These are phyloP conservation scores for Blomia tropicalis DNA, from an alignment of 2,888 invertebrate genomes.

Conservation along the genomic window DNA sequence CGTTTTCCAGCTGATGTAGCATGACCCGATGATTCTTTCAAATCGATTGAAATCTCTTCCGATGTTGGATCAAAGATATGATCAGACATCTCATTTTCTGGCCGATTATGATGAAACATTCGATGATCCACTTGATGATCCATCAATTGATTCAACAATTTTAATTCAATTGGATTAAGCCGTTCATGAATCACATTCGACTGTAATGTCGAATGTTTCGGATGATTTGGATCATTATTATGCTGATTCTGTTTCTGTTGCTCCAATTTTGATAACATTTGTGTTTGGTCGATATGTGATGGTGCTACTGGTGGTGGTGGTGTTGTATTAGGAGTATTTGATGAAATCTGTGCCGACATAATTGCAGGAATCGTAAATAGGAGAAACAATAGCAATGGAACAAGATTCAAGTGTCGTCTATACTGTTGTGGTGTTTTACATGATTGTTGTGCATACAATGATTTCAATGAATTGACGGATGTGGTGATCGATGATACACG, in stretches of 20 bases:
- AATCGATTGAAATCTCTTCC: not conserved
- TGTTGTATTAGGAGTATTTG: not conserved
- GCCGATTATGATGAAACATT: not conserved
- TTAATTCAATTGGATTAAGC: constrained; percentile 8
- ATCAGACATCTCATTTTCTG: not conserved
- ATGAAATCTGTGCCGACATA: not conserved
- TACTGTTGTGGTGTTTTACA: too few species aligned
- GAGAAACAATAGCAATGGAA: not conserved
- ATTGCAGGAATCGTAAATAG: too few species aligned
- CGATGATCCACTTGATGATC: not conserved
- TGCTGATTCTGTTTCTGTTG: not conserved
- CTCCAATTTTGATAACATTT: not conserved
- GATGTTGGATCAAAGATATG: constrained; percentile 3
- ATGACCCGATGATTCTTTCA: too few species aligned
- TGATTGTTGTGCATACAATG: too few species aligned
- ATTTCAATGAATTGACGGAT: not conserved
- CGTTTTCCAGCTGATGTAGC: too few species aligned
- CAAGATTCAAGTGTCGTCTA: too few species aligned
- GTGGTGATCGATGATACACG: not conserved
- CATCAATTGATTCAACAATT: not conserved
- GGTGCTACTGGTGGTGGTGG: not conserved
- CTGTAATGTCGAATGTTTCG: not conserved
- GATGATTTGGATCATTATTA: not conserved
- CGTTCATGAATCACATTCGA: not conserved
- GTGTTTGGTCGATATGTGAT: not conserved